Conservation (phyloP, 1,140 invertebrate species). For the Lucilia cuprina region DNA sequence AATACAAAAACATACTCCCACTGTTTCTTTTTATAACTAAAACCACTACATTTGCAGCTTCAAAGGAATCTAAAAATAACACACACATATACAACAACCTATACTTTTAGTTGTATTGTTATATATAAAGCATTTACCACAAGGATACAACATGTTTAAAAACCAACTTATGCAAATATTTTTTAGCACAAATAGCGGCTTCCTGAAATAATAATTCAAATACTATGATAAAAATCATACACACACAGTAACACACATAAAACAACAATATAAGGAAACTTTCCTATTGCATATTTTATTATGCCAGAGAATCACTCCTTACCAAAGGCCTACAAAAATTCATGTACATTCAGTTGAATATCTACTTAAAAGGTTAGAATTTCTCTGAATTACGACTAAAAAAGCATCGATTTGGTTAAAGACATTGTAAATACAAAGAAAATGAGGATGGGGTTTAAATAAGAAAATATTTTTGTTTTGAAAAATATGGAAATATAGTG, state of each 20-base stretch:
- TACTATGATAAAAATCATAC: slow-evolving; percentile 60
- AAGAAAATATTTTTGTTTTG: not conserved
- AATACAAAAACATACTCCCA: slow-evolving; percentile 2
- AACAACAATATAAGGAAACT: not conserved
- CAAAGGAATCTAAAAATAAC: not conserved
- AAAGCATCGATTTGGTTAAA: slow-evolving; percentile 19
- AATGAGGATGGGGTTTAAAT: not conserved
- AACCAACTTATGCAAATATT: slow-evolving; percentile 29
- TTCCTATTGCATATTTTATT: not conserved
- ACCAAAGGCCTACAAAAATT: not conserved
- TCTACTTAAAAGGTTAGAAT: slow-evolving; percentile 12
- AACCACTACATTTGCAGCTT: not conserved
- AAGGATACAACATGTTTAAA: slow-evolving; percentile 3
- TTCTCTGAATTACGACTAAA: not conserved
- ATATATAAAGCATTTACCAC: not conserved
- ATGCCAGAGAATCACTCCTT: not conserved
- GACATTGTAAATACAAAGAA: not conserved
- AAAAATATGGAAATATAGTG: not conserved
- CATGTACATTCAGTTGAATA: slow-evolving; percentile 4
- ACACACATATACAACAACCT: not conserved
- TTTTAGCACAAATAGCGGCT: slow-evolving; percentile 59
- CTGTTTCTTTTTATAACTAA: not conserved
- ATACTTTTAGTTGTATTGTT: too few species aligned
- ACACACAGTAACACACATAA: slow-evolving; percentile 42
- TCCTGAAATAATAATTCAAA: slow-evolving; percentile 63